Conservation (phyloP, 2,797 vertebrate species). For the Perodicticus potto region DNA sequence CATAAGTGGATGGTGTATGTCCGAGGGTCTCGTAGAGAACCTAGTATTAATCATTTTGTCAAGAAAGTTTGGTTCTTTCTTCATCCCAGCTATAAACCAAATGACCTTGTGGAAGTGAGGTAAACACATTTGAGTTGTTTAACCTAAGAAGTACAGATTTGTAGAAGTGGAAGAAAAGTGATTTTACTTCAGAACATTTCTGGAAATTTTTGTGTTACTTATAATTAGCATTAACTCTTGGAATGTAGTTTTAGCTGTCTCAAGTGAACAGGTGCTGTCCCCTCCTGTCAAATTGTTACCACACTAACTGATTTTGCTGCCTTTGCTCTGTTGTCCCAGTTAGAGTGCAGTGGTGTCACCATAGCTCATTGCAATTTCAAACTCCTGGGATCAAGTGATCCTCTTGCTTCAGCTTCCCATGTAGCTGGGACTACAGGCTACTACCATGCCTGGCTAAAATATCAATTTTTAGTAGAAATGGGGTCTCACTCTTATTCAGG, state of each 20-base stretch:
- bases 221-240: neutral
- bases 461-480: too few species aligned
- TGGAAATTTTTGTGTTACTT: conserved; percentile 1
- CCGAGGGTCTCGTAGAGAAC: conserved; percentile 96
- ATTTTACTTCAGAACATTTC: neutral
- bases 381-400: too few species aligned
- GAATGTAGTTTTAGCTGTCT: neutral
- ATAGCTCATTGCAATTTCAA: too few species aligned
- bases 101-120: conserved; percentile 99
- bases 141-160: neutral
- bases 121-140: conserved; percentile 81
- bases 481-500: too few species aligned
- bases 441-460: too few species aligned
- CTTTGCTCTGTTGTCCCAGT: neutral
- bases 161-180: conserved; percentile 13
- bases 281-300: neutral
- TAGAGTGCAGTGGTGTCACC: too few species aligned
- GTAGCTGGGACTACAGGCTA: too few species aligned
- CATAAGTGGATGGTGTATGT: conserved; percentile 99
- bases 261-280: neutral
- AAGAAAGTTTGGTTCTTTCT: conserved; percentile 99
- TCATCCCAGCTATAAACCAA: conserved; percentile 99
- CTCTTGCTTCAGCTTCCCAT: too few species aligned
- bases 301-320: neutral
- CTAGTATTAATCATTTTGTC: conserved; percentile 98